Base-by-base conservation (phyloP, 92 coral and sea anemone genomes). In the Zoanthus sociatus region DNA sequence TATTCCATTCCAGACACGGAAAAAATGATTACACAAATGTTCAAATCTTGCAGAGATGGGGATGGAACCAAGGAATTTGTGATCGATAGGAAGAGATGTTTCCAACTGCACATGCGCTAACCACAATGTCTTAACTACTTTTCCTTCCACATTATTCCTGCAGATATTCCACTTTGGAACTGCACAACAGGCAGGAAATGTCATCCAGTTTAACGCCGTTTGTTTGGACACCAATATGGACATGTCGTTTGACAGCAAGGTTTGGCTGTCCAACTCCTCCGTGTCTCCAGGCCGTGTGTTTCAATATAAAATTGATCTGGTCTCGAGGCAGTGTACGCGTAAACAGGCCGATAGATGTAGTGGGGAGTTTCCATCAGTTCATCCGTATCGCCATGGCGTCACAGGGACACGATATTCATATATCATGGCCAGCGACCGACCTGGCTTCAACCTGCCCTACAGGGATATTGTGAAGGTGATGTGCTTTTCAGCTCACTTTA, bases 91-190 rank as follows among this genome's bases (percentile, higher is more conserved):
- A 26, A 26, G 26, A 26, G 26, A 26, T 26, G 26, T 26, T 26
- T 26, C 26, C 26, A 26, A 26, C 26, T 26, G 26, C 26, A 26
- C 26, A 26, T 26, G 26, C 26, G 26, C 26, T 37, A 37, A 37
- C 42, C 42, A 37, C 42, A 37, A 37, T 4, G 42, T 4, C 42
- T 37, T 0, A 37, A 2, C 4, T 37, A 2, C 42, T 37, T 37
- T 37, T 37, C 42, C 30, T 63, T n/a, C 30, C 31, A 63, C 69
- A n/a, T 7, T 63, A 17, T 63, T 69, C 46, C 60, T 9, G 17
- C 86, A 95, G 98, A 95, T 95, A 32, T 95, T 93, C 79, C 98
- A 95, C 86, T 95, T 95, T 87, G 98, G 98, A 20, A 95, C 92
- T 45, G 96, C 98, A 5, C 92, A 93, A 76, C 93, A 93, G 77